phyloP scores from a whole-genome alignment of 2,888 invertebrate species.

The Mesorhabditis sp. region DNA sequence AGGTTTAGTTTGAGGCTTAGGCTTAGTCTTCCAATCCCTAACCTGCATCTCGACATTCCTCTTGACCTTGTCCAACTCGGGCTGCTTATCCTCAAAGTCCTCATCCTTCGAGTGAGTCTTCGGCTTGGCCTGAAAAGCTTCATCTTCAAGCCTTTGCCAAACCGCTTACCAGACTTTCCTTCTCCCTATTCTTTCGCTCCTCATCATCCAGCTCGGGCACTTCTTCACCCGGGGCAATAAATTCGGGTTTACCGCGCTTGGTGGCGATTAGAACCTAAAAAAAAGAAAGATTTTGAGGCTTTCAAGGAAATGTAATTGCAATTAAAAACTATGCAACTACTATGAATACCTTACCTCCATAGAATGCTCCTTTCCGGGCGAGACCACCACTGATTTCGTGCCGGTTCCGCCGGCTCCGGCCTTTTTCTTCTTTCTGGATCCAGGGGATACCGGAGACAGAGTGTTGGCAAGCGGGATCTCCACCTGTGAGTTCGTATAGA shows the following conservation, averaged over 20 bases:
- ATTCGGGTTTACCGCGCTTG: constrained; percentile 46
- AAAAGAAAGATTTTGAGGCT: background rate
- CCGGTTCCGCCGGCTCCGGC: constrained; percentile 20
- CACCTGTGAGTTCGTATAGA: too few species aligned
- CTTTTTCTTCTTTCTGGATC: background rate
- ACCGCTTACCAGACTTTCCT: constrained; percentile 10
- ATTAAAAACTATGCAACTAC: background rate
- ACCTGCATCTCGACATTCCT: constrained; percentile 13
- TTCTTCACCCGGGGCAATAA: constrained; percentile 34
- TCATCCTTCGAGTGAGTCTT: constrained; percentile 21
- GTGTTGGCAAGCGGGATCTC: background rate
- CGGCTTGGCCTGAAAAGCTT: constrained; percentile 17
- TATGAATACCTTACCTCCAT: constrained; percentile 45
- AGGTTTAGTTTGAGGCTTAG: too few species aligned
- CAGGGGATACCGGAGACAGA: constrained; percentile 11
- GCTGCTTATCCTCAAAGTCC: constrained; percentile 39
- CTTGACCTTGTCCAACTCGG: constrained; percentile 43
- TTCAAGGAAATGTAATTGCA: background rate
- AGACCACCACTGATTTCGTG: constrained; percentile 47
- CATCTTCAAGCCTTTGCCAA: background rate
- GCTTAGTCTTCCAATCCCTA: too few species aligned
- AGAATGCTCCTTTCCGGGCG: constrained; percentile 50
- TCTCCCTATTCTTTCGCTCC: constrained; percentile 37
- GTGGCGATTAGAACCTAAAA: constrained; percentile 46
- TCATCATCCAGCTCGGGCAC: constrained; percentile 41